Evolutionary conservation across 2,888 invertebrate genomes (phyloP).

Genomic region (Urechis unicinctus): DNA sequence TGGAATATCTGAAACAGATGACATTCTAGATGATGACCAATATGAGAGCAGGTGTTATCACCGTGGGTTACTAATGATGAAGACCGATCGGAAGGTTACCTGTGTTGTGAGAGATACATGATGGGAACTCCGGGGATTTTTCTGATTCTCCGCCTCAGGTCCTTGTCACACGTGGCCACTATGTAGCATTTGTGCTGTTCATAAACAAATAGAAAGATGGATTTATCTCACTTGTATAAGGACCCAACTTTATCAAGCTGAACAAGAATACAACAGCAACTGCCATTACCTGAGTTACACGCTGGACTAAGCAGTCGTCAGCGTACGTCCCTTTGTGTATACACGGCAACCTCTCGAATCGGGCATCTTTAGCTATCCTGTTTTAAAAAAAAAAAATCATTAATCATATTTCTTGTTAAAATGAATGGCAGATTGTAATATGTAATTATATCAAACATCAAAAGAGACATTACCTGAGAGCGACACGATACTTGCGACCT

Average conservation of each 20-base stretch:
- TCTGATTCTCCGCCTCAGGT: slow-evolving; percentile 85
- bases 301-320: slow-evolving; percentile 93
- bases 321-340: slow-evolving; percentile 97
- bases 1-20: slow-evolving; percentile 63
- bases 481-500: slow-evolving; percentile 89
- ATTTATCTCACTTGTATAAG: neutral
- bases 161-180: slow-evolving; percentile 98
- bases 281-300: slow-evolving; percentile 69
- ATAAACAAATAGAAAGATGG: neutral
- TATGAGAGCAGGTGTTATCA: too few relatives aligned
- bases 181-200: slow-evolving; percentile 94
- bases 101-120: slow-evolving; percentile 81
- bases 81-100: slow-evolving; percentile 23
- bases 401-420: too few relatives aligned
- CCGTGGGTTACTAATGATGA: neutral
- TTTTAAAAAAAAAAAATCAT: neutral
- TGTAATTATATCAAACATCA: neutral
- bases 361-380: slow-evolving; percentile 82
- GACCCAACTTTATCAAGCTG: neutral
- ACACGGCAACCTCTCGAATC: slow-evolving; percentile 88
- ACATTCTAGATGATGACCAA: slow-evolving; percentile 1
- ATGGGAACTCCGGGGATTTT: slow-evolving; percentile 99
- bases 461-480: slow-evolving; percentile 61
- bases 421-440: neutral
- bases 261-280: neutral